Base-by-base conservation (phyloP, 1,140 invertebrate species). In the Littorina saxatilis region DNA sequence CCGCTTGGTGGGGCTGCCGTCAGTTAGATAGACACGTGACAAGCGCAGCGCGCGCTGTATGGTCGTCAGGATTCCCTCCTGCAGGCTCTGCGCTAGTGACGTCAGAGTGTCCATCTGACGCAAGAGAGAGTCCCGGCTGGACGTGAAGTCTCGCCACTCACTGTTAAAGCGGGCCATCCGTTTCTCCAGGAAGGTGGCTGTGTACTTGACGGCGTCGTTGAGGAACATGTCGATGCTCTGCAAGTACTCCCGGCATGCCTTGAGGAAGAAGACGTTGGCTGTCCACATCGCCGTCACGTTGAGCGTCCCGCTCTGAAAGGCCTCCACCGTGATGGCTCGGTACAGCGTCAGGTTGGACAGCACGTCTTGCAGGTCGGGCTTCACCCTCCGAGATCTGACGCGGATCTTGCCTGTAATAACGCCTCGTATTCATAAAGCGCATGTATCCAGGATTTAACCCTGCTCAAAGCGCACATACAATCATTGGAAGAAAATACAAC, bases 151-250 rank as follows among this genome's bases (percentile, higher is more conserved):
- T 20, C 52, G 61, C 47, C 32, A 43, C 20, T 74, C 27, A 11
- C 32, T 52, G 11, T 20, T 17, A 23, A 81, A 83, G 15, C 68
- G 29, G 7, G 58, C 29, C 11, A 72, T 15, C 40, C 79, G 66
- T 35, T 82, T 27, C 9, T 79, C 35, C 79, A 85, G 20, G 23
- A 79, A 15, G 3, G 63, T 29, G 17, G 76, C 35, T 3, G 82
- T 61, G 55, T 73, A 85, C 4, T 61, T 27, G 11, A 81, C 9
- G 9, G 11, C 72, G 58, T 85, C 81, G 50, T 74, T 61, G 5
- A 80, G 40, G 50, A 83, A 80, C 47, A 68, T 55, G 58, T 79
- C 80, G 37, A 75, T 80, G 50, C 78, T 80, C 47, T 80, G 79
- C n/a, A 76, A 35, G 23, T 75, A 83, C 39, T 83, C 70, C 27